A percentile compares a stretch with the other conserved stretches of the same genome.
Evolutionary conservation across 2,113 vertebrate genomes (phyloP).

Genomic region (Rhinolophus ferrumequinum): DNA sequence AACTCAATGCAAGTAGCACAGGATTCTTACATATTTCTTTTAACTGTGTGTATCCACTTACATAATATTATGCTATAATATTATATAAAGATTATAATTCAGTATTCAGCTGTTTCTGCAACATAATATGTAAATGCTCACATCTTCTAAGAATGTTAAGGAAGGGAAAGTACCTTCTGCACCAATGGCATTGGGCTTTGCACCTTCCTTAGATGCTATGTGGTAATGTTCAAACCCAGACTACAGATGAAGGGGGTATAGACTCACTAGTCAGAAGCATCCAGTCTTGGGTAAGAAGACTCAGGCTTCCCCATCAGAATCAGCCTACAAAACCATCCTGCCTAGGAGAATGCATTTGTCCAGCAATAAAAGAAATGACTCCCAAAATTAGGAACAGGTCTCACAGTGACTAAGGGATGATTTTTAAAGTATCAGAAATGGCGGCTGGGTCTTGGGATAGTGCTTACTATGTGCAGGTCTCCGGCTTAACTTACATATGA

Average conservation of each 20-base stretch:
- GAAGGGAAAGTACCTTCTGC: background rate
- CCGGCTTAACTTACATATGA: background rate
- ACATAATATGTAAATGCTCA: background rate
- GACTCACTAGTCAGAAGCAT: background rate
- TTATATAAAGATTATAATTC: background rate
- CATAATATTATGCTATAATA: background rate
- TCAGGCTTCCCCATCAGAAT: background rate
- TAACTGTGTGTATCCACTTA: background rate
- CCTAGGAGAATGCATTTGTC: background rate
- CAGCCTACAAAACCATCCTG: background rate
- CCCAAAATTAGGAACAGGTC: background rate
- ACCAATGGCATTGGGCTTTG: background rate
- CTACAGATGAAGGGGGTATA: background rate
- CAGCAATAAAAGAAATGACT: background rate
- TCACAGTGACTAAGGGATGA: background rate
- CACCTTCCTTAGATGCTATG: background rate
- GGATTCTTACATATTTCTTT: background rate
- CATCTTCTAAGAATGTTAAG: background rate
- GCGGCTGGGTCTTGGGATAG: background rate
- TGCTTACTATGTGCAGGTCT: background rate
- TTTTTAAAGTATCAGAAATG: background rate
- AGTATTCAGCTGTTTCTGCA: background rate
- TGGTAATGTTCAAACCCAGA: background rate
- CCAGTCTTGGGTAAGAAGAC: background rate
- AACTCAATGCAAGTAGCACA: background rate